Percentiles rank a stretch among this genome's conserved stretches.
These are phyloP conservation scores for Tachycineta bicolor DNA, from an alignment of 2,113 vertebrate genomes.

Conservation along the genomic window DNA sequence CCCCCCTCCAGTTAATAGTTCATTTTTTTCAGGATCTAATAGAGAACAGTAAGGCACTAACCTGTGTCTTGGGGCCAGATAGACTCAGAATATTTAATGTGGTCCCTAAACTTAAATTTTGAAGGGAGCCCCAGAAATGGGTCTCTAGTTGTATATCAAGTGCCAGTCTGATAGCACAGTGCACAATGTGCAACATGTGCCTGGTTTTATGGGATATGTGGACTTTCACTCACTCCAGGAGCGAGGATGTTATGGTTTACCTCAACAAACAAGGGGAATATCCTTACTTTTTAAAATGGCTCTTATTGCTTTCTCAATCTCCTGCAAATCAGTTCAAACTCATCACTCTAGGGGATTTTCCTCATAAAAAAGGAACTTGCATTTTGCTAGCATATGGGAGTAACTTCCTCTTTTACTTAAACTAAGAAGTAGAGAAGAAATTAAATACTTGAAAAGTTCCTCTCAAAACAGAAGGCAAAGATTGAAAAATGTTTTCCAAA, in stretches of 20 bases:
- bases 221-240: background rate
- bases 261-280: background rate
- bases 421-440: background rate
- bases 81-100: background rate
- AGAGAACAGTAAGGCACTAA: background rate
- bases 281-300: background rate
- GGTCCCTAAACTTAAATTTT: background rate
- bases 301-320: background rate
- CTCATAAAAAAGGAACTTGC: background rate
- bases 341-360: background rate
- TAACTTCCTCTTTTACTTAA: background rate
- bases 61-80: background rate
- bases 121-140: background rate
- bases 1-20: background rate
- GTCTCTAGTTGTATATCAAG: background rate
- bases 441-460: background rate
- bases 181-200: accelerated
- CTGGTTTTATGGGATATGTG: background rate
- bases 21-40: background rate
- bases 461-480: background rate
- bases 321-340: background rate
- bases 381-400: background rate
- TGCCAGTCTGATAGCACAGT: background rate
- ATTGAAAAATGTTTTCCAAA: background rate
- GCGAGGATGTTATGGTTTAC: background rate